phyloP scores from a whole-genome alignment of 2,113 vertebrate species.

The Mesoclemmys tuberculata region DNA sequence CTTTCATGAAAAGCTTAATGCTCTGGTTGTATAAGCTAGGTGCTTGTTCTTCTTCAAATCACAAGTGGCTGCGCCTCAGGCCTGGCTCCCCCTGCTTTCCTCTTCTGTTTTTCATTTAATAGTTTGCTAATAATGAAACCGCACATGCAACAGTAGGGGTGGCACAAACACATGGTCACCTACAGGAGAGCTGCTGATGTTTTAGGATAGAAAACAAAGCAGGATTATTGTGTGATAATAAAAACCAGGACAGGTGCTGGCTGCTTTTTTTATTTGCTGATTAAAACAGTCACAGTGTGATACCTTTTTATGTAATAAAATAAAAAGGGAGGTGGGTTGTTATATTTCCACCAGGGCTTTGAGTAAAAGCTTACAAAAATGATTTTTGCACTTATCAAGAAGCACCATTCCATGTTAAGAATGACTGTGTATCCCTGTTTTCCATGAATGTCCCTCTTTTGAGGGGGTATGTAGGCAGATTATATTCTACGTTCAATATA shows the following conservation, averaged over 20 bases:
- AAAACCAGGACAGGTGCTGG: conserved; percentile 59
- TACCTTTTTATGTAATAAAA: conserved; percentile 35
- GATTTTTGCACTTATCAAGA: not conserved
- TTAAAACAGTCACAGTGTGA: conserved; percentile 59
- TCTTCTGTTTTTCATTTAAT: conserved; percentile 70
- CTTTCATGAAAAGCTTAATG: conserved; percentile 49
- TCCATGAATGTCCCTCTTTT: not conserved
- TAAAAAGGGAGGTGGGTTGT: conserved; percentile 28
- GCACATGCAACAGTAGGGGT: conserved; percentile 73
- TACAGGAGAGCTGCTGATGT: conserved; percentile 59
- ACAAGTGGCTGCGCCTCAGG: conserved; percentile 57
- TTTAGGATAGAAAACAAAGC: conserved; percentile 40
- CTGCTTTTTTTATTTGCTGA: conserved; percentile 51
- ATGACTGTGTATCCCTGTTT: not conserved
- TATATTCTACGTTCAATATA: not conserved
- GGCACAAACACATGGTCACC: conserved; percentile 69
- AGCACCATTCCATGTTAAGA: conserved; percentile 20
- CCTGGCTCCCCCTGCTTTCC: conserved; percentile 18
- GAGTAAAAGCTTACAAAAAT: conserved; percentile 19
- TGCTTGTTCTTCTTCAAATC: conserved; percentile 63
- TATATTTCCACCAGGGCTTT: not conserved
- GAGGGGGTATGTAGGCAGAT: not conserved
- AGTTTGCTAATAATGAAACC: conserved; percentile 74
- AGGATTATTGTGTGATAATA: conserved; percentile 47
- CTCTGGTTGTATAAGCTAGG: conserved; percentile 61